Evolutionary conservation across 2,113 vertebrate genomes (phyloP).

Genomic region (Thalassarche chlororhynchos): DNA sequence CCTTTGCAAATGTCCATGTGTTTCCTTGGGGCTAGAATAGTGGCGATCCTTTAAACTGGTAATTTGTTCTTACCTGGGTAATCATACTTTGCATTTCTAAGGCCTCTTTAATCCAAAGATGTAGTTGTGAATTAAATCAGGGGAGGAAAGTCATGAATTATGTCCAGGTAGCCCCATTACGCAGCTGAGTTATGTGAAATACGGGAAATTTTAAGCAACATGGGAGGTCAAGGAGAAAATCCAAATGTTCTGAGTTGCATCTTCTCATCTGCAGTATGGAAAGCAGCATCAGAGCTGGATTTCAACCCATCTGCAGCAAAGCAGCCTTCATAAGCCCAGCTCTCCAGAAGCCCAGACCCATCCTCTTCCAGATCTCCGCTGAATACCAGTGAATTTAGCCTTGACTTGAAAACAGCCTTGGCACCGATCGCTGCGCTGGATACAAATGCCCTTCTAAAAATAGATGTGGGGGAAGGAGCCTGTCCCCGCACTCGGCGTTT

Average conservation of each 20-base stretch:
- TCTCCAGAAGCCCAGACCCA: background rate
- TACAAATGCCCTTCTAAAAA: conserved; percentile 12
- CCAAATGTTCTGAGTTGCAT: background rate
- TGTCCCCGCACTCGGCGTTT: background rate
- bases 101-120: background rate
- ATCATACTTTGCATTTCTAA: background rate
- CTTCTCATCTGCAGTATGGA: background rate
- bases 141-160: background rate
- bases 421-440: background rate
- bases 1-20: background rate
- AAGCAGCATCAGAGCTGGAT: background rate
- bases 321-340: background rate
- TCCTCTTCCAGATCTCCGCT: background rate
- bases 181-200: background rate
- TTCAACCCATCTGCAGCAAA: background rate
- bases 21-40: background rate
- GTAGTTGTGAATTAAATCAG: background rate
- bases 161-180: background rate
- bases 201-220: background rate
- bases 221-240: background rate
- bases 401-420: background rate
- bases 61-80: background rate
- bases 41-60: background rate
- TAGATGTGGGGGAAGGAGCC: background rate
- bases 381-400: background rate